A percentile compares a stretch with the other conserved stretches of the same genome.
Conservation (phyloP, 2,797 vertebrate species). For the Poeciliopsis gracilis region DNA sequence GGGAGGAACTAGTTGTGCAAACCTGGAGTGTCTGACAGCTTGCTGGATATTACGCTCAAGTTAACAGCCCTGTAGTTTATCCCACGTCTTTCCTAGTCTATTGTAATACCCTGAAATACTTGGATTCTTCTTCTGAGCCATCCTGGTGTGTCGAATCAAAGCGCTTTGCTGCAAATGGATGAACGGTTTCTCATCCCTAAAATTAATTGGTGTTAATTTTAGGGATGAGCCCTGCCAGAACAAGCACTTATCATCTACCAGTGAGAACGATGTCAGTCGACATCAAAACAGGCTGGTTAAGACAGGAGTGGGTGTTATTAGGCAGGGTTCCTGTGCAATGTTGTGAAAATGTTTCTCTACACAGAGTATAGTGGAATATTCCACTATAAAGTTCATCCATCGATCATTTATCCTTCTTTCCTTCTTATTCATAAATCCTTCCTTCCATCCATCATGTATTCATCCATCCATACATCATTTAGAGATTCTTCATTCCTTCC, state of each 20-base stretch:
- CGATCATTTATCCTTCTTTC: neutral
- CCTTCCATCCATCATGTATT: neutral
- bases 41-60: conserved; percentile 33
- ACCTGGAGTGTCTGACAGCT: conserved; percentile 50
- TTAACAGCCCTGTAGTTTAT: conserved; percentile 30
- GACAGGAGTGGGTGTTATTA: neutral
- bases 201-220: conserved; percentile 59
- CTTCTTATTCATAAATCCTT: neutral
- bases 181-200: conserved; percentile 34
- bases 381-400: neutral
- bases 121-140: conserved; percentile 31
- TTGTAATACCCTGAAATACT: conserved; percentile 27
- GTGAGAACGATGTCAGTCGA: neutral
- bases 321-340: neutral
- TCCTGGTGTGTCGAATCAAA: conserved; percentile 10
- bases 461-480: neutral
- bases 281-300: neutral
- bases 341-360: neutral
- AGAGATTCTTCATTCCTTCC: too few relatives aligned
- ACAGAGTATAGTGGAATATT: neutral
- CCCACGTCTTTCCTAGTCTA: conserved; percentile 17
- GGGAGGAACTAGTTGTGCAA: conserved; percentile 20
- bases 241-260: neutral
- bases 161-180: conserved; percentile 27
- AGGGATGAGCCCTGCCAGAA: conserved; percentile 20